phyloP scores from a whole-genome alignment of 1,140 invertebrate species.

The Dinoponera quadriceps region DNA sequence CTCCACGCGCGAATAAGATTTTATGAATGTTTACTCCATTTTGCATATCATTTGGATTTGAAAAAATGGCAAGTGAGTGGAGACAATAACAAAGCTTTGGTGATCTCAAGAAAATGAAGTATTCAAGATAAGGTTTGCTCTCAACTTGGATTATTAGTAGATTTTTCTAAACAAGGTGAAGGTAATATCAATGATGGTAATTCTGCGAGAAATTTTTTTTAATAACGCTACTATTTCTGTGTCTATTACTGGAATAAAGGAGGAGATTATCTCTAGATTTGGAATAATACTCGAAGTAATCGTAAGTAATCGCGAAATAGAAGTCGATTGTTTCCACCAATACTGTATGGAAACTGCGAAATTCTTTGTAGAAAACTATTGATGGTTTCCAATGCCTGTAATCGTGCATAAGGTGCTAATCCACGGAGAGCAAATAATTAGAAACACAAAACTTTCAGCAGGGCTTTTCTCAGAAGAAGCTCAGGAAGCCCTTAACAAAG shows the following conservation, averaged over 20 bases:
- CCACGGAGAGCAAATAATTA: too few relatives aligned
- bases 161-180: slow-evolving; percentile 10
- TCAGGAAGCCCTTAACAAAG: too few relatives aligned
- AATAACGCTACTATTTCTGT: not conserved
- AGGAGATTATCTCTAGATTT: not conserved
- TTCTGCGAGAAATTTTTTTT: slow-evolving; percentile 1
- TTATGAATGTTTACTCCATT: slow-evolving; percentile 24
- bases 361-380: too few relatives aligned
- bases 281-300: slow-evolving; percentile 9
- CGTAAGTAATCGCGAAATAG: not conserved
- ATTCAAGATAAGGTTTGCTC: slow-evolving; percentile 10
- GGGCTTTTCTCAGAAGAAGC: too few relatives aligned
- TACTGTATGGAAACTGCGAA: slow-evolving; percentile 10
- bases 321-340: not conserved
- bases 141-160: slow-evolving; percentile 1
- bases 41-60: slow-evolving; percentile 8
- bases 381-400: too few relatives aligned
- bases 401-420: too few relatives aligned
- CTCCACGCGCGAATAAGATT: slow-evolving; percentile 5
- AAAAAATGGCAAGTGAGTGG: slow-evolving; percentile 32
- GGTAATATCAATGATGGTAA: slow-evolving; percentile 8
- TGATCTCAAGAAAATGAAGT: not conserved
- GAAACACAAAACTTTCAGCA: too few relatives aligned
- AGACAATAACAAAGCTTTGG: slow-evolving; percentile 1
- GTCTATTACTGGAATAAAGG: slow-evolving; percentile 4